Base-by-base conservation (phyloP, 2,888 invertebrate genomes). In the Trachelus troglodyta region DNA sequence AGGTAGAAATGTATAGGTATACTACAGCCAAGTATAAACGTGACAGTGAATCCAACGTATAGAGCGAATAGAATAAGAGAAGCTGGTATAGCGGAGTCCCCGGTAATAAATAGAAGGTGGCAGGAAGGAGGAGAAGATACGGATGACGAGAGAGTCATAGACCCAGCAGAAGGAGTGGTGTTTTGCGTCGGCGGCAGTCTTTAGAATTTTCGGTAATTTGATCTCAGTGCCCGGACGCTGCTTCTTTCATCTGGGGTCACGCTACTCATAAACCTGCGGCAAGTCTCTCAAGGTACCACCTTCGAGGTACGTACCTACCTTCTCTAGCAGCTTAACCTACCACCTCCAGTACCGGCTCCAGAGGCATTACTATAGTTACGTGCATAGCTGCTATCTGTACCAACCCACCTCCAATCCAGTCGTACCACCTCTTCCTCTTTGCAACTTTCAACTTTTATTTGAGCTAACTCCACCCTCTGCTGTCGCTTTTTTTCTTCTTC, bases 131-230 rank as follows among this genome's bases (percentile, higher is more conserved):
- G 2, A 56, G 56, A 56, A 56, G 23, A 23, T 56, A 56, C 56
- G 56, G 23, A 56, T 56, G 56, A 56, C 56, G 56, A 56, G 56
- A 23, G 56, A 56, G 56, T 56, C 56, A 56, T 15, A 56, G 56
- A 15, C 9, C 56, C 56, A 23, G 23, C 56, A 23, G 56, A 56
- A 56, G 23, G 56, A 56, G 56, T 56, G 56, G 56, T 56, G 56
- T 56, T 56, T 56, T 75, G 81, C 79, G 81, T 81, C 80, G 82
- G 84, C 83, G 81, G 83, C 83, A 75, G 78, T 82, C 83, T 83
- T 83, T 83, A 83, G 82, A 84, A 83, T 82, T 82, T 80, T 84
- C 80, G 82, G 84, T 83, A 86, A 85, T 84, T 84, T 84, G 84
- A 85, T 84, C 80, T 83, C 77, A 68, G 81, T 79, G 81, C 79